phyloP scores from a whole-genome alignment of 2,113 vertebrate genomes.

The Dromaius novaehollandiae region DNA sequence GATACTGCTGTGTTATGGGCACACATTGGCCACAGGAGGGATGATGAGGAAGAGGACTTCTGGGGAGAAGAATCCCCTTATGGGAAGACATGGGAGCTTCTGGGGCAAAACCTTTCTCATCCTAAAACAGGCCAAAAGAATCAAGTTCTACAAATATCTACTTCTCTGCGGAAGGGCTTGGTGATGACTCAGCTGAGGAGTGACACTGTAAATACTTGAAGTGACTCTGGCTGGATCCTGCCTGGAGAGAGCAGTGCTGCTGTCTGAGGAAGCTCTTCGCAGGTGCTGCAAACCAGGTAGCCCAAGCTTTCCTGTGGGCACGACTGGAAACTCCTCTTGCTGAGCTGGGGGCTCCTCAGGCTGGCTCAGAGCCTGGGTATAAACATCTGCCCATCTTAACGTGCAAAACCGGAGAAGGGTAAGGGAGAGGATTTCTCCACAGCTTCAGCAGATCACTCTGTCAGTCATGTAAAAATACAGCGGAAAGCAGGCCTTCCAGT shows the following conservation, averaged over 20 bases:
- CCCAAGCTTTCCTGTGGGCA: not conserved
- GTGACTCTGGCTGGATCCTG: not conserved
- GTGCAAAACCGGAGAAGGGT: not conserved
- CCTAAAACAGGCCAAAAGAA: no score
- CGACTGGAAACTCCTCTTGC: not conserved
- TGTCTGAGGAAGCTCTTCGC: accelerated
- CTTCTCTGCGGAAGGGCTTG: not conserved
- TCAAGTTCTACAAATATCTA: not conserved
- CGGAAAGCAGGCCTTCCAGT: not conserved
- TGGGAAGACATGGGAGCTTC: no score
- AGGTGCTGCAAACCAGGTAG: not conserved
- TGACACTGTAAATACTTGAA: not conserved
- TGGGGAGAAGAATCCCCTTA: no score
- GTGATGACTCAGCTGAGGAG: not conserved
- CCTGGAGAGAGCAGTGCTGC: not conserved
- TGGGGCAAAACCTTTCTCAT: no score
- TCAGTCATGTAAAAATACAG: not conserved
- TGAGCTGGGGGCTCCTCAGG: accelerated
- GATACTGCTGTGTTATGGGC: no score
- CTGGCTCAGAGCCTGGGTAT: not conserved
- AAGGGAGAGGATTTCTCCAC: not conserved
- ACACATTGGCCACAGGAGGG: no score
- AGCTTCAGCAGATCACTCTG: not conserved
- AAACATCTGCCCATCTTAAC: not conserved
- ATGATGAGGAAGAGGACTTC: no score